Evolutionary conservation across 2,888 invertebrate genomes (phyloP), one percentile per base, ranked within the genome.

Genomic region (Noctuana brunneofusca): DNA sequence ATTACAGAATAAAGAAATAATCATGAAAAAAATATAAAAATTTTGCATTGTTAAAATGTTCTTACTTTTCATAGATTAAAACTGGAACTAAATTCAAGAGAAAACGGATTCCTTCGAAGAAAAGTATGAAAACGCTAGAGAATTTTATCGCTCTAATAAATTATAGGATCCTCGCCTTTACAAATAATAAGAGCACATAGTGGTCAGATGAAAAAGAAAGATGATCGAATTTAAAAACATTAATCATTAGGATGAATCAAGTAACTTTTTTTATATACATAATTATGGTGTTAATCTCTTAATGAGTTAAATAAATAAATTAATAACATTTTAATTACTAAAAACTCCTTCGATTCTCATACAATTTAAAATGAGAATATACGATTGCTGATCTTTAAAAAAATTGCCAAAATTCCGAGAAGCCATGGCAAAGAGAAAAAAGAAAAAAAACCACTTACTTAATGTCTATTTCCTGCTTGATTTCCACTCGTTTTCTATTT

Each of bases 161-260:
- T 56, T 56, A 30, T 41, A 22, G 55, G 30, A 56, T 56, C 56
- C 18, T 12, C 46, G 46, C 43, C 27, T 56, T 56, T 27, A 46
- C 56, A 56, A 56, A 56, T 56, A 43, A 46, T 46, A 18, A 56
- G 30, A 56, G 30, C 56, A 20, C 56, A 56, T 56, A 46, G 56
- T 46, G 46, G 56, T 56, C 56, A 46, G 43, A 30, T 27, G 30
- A 55, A 46, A 56, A 32, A 46, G 46, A 56, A n/a, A 56, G 43
- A 56, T 56, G 46, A 56, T 30, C 56, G 6, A 56, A 56, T 56
- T 41, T 56, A 46, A 46, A 27, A 56, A 30, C n/a, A 46, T 46
- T 46, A 18, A 46, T 56, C 27, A 18, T 16, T 55, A 27, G 11
- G 12, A 5, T 18, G 8, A 16, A 16, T 41, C 27, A 24, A 41